phyloP scores from a whole-genome alignment of 1,140 invertebrate species.

The Sesamia nonagrioides region DNA sequence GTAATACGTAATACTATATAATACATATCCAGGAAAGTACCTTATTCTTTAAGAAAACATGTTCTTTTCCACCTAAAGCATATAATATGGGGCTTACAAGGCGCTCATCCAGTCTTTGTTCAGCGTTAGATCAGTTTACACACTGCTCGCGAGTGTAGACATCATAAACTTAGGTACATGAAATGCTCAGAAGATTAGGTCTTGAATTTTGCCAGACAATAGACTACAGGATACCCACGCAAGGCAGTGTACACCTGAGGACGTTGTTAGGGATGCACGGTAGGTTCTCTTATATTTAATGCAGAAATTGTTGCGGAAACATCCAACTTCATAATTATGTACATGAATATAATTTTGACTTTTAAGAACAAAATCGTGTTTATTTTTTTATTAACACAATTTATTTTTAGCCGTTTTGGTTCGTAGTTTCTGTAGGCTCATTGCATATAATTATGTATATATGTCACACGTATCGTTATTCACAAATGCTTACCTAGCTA shows the following conservation, averaged over 20 bases:
- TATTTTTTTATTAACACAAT: no score
- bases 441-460: no score
- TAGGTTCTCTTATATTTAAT: not conserved
- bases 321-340: no score
- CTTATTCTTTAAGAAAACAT: conserved; percentile 5
- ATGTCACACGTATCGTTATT: no score
- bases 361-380: no score
- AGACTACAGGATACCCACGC: conserved; percentile 21
- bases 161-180: conserved; percentile 39
- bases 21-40: not conserved
- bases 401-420: no score
- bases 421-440: no score
- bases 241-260: conserved; percentile 15
- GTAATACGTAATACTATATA: not conserved
- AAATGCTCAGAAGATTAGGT: conserved; percentile 49
- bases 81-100: conserved; percentile 27
- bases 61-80: not conserved
- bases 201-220: conserved; percentile 49
- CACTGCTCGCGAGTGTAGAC: conserved; percentile 19
- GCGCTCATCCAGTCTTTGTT: conserved; percentile 18
- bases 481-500: no score
- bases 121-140: conserved; percentile 30
- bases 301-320: not conserved
- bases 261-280: conserved; percentile 33
- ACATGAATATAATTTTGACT: no score